phyloP scores from a whole-genome alignment of 2,113 vertebrate species.

The Puffinus mauretanicus region DNA sequence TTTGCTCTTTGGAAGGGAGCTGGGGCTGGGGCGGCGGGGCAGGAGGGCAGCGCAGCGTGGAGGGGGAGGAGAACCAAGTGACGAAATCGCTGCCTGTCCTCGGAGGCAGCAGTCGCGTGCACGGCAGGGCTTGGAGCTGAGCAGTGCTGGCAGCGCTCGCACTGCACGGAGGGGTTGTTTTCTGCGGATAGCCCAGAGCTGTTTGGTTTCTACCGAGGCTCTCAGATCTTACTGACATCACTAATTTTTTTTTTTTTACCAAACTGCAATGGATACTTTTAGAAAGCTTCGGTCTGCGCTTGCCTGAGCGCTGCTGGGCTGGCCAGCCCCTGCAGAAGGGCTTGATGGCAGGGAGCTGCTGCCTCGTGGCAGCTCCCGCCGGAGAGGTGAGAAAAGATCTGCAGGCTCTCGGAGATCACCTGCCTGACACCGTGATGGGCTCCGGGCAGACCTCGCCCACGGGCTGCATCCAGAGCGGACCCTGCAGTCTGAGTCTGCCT shows the following conservation, averaged over 20 bases:
- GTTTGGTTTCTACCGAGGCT: neutral
- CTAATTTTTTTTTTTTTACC: neutral
- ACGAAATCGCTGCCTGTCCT: neutral
- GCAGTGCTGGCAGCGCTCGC: neutral
- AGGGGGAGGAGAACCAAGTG: neutral
- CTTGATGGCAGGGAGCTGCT: neutral
- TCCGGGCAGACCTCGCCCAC: neutral
- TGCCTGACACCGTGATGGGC: neutral
- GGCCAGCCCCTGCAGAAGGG: neutral
- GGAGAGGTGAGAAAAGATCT: neutral
- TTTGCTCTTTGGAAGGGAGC: neutral
- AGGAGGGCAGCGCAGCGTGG: neutral
- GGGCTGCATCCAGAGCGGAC: neutral
- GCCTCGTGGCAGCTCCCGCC: neutral
- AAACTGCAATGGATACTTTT: neutral
- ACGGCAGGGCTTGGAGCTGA: neutral
- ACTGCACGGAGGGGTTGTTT: fast-evolving
- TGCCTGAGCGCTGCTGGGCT: fast-evolving
- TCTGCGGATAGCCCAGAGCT: neutral
- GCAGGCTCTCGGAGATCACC: neutral
- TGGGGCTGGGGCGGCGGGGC: neutral
- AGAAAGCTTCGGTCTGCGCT: neutral
- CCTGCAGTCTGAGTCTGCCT: neutral
- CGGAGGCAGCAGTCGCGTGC: neutral
- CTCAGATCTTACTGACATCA: fast-evolving